Base-by-base conservation (phyloP, 2,113 vertebrate genomes). In the Dunckerocampus dactyliophorus region DNA sequence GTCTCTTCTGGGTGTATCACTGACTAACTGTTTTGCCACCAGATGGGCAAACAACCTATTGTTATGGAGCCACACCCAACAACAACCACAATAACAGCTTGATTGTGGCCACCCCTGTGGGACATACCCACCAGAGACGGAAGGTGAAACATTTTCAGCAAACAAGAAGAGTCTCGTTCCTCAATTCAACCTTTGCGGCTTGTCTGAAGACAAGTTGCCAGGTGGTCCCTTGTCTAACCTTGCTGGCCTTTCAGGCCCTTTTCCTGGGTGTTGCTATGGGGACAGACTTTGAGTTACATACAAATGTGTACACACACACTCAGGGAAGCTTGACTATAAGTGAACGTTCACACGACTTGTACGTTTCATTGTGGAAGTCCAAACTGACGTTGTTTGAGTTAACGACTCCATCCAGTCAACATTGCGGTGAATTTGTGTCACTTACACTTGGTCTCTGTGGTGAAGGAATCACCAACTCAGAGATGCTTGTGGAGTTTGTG, bases 251-350 rank as follows among this genome's bases (percentile, higher is more conserved):
- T 80, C 52, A 22, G 71, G 64, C 71, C 52, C 53, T 74, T 50
- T 72, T 63, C 75, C 62, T 43, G 59, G 75, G 77, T 74, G 84
- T 88, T 87, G 72, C 82, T 62, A 88, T 88, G 81, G 88, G 67
- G 77, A 87, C 77, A 82, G 87, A 85, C 81, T 70, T 55, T 76
- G 75, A 85, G 77, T 81, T 82, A 76, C 49, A 70, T 49, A 70
- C 59, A 63, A 47, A 59, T 16, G 2, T 54, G 50, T 57, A 63
- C 67, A 52, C 57, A 67, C 76, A 64, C 51, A 51, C 66, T 37
- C 24, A 37, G 65, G 21, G 20, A 14, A 63, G 39, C 31, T 59
- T 62, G 59, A 43, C 63, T 63, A n/a, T 69, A 56, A 60, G 66
- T 47, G 62, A 55, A 46, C 54, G 14, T 67, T 76, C 22, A 60